These are phyloP conservation scores for Nannoperca australis DNA, from an alignment of 2,797 vertebrate species.

Conservation along the genomic window DNA sequence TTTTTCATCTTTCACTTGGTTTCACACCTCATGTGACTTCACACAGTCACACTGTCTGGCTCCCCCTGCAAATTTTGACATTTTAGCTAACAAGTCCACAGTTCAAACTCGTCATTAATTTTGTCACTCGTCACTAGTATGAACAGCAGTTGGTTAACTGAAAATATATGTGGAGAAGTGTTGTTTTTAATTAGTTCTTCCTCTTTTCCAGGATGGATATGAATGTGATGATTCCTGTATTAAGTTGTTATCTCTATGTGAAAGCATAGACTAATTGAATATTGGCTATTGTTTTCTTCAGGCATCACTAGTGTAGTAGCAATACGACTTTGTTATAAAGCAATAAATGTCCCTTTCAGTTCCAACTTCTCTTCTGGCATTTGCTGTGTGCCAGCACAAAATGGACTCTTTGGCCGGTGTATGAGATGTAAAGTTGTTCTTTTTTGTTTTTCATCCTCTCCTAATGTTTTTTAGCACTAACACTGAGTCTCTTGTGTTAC, in stretches of 20 bases:
- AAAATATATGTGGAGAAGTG: conserved; percentile 2
- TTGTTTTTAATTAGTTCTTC: not conserved
- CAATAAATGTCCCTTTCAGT: conserved; percentile 1
- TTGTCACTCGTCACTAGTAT: conserved; percentile 10
- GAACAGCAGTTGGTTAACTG: conserved; percentile 22
- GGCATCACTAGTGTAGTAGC: not conserved
- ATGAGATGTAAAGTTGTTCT: conserved; percentile 34
- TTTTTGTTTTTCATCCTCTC: conserved; percentile 45
- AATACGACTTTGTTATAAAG: not conserved
- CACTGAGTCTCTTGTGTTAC: conserved; percentile 5
- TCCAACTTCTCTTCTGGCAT: conserved; percentile 20
- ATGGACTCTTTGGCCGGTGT: conserved; percentile 40
- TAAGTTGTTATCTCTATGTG: not conserved
- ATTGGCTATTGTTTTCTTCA: not conserved
- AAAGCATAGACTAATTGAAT: conserved; percentile 20
- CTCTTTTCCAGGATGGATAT: not conserved
- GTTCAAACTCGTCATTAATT: conserved; percentile 31
- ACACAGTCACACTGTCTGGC: conserved; percentile 23
- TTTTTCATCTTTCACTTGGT: conserved; percentile 9
- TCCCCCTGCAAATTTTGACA: conserved; percentile 4
- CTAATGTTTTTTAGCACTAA: conserved; percentile 14
- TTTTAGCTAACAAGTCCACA: conserved; percentile 23
- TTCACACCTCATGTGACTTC: conserved; percentile 31
- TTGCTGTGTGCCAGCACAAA: conserved; percentile 38
- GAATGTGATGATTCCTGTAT: conserved; percentile 8